Evolutionary conservation across 2,113 vertebrate genomes (phyloP), one percentile per base, ranked within the genome.

Genomic region (Tachysurus vachellii): DNA sequence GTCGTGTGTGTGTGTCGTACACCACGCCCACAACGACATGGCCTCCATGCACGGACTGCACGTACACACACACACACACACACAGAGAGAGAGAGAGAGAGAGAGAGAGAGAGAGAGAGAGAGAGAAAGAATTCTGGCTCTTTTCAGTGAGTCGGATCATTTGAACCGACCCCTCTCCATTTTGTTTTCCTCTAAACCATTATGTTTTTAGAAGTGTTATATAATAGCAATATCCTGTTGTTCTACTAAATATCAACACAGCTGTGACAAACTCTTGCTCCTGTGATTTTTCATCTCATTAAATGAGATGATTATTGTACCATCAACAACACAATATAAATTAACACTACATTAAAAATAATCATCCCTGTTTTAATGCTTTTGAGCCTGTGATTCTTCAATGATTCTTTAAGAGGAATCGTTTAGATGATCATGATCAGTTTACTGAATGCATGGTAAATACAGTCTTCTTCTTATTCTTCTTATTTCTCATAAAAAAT

Each of bases 61-160:
- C 83, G 83, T 85, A 85, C 31, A 73, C 82, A 42, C 16, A 57
- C 66, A 17, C n/a, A 36, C 64, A 53, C 62, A 54, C 82, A 28
- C n/a, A 9, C 36, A n/a, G 47, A 5, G 47, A 62, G 21, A 62
- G 8, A 62, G 23, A 62, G 61, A 23, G 6, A 62, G 23, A 62
- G 5, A 57, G 56, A 57, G 14, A 12, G 54, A 57, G 54, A 57
- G 54, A 57, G 54, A 57, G n/a, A n/a, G n/a, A n/a, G n/a, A n/a
- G n/a, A n/a, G n/a, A n/a, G n/a, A n/a, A 10, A 14, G 5, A 14
- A 68, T 64, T 10, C 61, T 11, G 10, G n/a, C 26, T 13, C n/a
- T 12, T n/a, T 70, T 31, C 28, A 36, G 16, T 17, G 66, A 70
- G 28, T 36, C 66, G 66, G 16, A 36, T 70, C 66, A 31, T 70